Evolutionary conservation across 1,140 invertebrate species (phyloP).

Genomic region (Hycleus phaleratus): DNA sequence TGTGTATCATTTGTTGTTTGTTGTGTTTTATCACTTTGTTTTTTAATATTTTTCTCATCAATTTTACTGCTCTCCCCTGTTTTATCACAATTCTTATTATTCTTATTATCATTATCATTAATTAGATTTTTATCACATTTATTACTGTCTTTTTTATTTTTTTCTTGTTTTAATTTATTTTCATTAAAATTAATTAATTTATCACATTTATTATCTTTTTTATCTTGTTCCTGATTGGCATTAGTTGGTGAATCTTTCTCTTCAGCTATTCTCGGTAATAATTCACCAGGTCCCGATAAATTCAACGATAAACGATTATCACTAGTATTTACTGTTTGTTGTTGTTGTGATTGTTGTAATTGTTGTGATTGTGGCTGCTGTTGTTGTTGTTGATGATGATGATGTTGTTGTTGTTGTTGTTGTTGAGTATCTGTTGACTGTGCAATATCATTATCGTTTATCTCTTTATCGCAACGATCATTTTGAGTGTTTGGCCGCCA

Average conservation of each 20-base stretch:
- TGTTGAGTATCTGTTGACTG: conserved; percentile 14
- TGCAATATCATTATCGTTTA: conserved; percentile 15
- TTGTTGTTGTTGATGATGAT: not conserved
- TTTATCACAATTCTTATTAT: conserved; percentile 9
- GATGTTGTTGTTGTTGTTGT: not conserved
- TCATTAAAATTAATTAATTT: conserved; percentile 7
- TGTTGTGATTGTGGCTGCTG: not conserved
- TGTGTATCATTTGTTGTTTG: conserved; percentile 1
- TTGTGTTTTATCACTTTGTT: conserved; percentile 7
- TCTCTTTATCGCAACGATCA: conserved; percentile 30
- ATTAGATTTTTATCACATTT: not conserved
- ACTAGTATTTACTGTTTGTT: conserved; percentile 5
- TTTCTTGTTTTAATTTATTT: conserved; percentile 1
- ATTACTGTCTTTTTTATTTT: conserved; percentile 2
- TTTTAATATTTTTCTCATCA: conserved; percentile 1
- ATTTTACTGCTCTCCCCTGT: conserved; percentile 1
- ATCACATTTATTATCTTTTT: conserved; percentile 23
- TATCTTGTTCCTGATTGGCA: conserved; percentile 18
- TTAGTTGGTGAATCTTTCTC: conserved; percentile 77
- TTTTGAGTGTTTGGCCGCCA: conserved; percentile 36
- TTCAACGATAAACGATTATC: conserved; percentile 39
- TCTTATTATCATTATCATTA: not conserved
- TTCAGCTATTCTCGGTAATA: conserved; percentile 66
- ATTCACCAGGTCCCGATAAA: conserved; percentile 44
- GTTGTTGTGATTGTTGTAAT: not conserved